These are phyloP conservation scores for Heterodera filipjevi DNA, from an alignment of 2,888 invertebrate species.

Conservation along the genomic window DNA sequence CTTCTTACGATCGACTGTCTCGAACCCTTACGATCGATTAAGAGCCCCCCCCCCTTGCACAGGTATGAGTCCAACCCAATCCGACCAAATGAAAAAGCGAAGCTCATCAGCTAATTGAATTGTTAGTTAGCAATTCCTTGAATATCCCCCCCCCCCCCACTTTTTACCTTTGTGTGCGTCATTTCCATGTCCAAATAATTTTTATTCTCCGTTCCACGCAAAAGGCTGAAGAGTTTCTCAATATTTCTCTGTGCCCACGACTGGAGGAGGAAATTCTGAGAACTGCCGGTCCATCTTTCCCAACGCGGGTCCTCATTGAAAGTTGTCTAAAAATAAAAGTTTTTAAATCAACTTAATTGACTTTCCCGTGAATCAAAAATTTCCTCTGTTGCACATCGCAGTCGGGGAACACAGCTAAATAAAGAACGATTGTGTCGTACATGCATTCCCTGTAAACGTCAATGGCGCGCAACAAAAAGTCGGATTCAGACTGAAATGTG, in stretches of 20 bases:
- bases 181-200: slow-evolving; percentile 55
- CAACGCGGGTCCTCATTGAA: slow-evolving; percentile 56
- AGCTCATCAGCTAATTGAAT: slow-evolving; percentile 60
- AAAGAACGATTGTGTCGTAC: slow-evolving; percentile 64
- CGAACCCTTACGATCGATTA: too few relatives aligned
- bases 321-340: slow-evolving; percentile 23
- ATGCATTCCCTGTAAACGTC: slow-evolving; percentile 62
- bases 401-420: slow-evolving; percentile 63
- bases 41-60: too few relatives aligned
- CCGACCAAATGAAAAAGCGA: slow-evolving; percentile 61
- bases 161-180: slow-evolving; percentile 40
- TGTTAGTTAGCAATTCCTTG: too few relatives aligned
- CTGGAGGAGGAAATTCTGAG: slow-evolving; percentile 57
- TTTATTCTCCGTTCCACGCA: slow-evolving; percentile 54
- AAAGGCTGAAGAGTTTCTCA: slow-evolving; percentile 52
- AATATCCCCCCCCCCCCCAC: too few relatives aligned
- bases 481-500: slow-evolving; percentile 52
- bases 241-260: slow-evolving; percentile 61
- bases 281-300: slow-evolving; percentile 62
- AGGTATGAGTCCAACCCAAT: slow-evolving; percentile 59
- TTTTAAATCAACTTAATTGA: too few relatives aligned
- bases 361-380: too few relatives aligned
- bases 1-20: too few relatives aligned
- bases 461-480: slow-evolving; percentile 55
- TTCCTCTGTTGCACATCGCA: slow-evolving; percentile 49